A percentile compares a stretch with the other conserved stretches of the same genome.
Conservation (phyloP, 2,797 vertebrate genomes). For the Strix occidentalis region DNA sequence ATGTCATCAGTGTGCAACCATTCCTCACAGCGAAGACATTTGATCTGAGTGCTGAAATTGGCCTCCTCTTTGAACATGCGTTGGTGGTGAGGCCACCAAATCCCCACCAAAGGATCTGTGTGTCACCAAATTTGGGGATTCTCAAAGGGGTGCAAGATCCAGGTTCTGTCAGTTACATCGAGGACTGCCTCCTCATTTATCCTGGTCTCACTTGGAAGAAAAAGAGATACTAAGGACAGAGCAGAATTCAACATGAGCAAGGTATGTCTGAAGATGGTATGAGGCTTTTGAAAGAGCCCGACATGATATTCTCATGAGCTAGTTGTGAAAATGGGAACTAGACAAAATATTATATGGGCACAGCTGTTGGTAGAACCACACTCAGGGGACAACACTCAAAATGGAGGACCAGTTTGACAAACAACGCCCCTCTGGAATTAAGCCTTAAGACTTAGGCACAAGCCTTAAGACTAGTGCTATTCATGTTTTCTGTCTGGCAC, state of each 20-base stretch:
- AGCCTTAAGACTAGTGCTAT: not conserved
- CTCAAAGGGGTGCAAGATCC: not conserved
- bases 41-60: not conserved
- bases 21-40: rapidly evolving
- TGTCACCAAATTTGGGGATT: not conserved
- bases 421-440: not conserved
- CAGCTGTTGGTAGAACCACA: not conserved
- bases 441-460: not conserved
- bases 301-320: not conserved
- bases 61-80: not conserved
- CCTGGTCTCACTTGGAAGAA: not conserved
- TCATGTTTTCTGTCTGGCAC: not conserved
- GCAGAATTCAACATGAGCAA: not conserved
- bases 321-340: not conserved
- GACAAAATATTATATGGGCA: not conserved
- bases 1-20: rapidly evolving
- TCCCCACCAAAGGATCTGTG: not conserved
- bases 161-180: not conserved
- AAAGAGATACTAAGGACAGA: not conserved
- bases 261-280: not conserved
- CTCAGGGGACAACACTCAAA: not conserved
- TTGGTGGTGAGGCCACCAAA: not conserved
- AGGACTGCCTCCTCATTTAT: not conserved
- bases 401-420: not conserved
- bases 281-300: not conserved